Percentiles rank a stretch among this genome's conserved stretches.
phyloP scores from a whole-genome alignment of 1,140 invertebrate species.

The Drosophila murphyi region DNA sequence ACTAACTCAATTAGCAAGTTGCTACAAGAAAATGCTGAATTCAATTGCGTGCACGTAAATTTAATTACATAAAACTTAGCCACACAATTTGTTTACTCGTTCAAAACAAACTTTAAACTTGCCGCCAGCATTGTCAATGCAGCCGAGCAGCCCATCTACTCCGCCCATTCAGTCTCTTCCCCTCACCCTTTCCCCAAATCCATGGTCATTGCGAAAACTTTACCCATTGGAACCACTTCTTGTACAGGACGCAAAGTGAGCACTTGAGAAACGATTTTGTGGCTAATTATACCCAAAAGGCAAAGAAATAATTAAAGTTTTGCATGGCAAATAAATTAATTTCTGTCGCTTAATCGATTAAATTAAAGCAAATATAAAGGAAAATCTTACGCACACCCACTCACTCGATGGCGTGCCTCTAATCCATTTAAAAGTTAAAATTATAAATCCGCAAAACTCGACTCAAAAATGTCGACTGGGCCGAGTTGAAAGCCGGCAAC shows the following conservation, averaged over 20 bases:
- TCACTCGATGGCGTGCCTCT: slow-evolving; percentile 50
- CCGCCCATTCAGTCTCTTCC: not conserved
- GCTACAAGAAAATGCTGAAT: slow-evolving; percentile 35
- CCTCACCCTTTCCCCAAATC: not conserved
- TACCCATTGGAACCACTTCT: slow-evolving; percentile 29
- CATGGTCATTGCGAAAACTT: slow-evolving; percentile 50
- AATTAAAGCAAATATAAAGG: not conserved
- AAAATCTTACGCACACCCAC: not conserved
- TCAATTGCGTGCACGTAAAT: slow-evolving; percentile 78
- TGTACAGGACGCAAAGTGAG: slow-evolving; percentile 45
- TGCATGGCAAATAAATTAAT: slow-evolving; percentile 46
- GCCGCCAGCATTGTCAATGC: slow-evolving; percentile 62
- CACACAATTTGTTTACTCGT: slow-evolving; percentile 77
- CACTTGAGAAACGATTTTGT: slow-evolving; percentile 66
- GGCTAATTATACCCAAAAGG: slow-evolving; percentile 67
- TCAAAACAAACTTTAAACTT: slow-evolving; percentile 81
- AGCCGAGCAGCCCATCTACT: not conserved
- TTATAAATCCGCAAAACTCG: slow-evolving; percentile 42
- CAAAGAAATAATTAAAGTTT: slow-evolving; percentile 74
- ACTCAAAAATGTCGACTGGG: slow-evolving; percentile 69
- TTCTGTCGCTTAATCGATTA: slow-evolving; percentile 39
- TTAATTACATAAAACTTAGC: slow-evolving; percentile 76
- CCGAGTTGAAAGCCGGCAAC: slow-evolving; percentile 17
- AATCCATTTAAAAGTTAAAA: slow-evolving; percentile 52
- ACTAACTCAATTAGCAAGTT: slow-evolving; percentile 36